These are phyloP conservation scores for Globodera rostochiensis DNA, from an alignment of 1,140 invertebrate species.

Conservation along the genomic window DNA sequence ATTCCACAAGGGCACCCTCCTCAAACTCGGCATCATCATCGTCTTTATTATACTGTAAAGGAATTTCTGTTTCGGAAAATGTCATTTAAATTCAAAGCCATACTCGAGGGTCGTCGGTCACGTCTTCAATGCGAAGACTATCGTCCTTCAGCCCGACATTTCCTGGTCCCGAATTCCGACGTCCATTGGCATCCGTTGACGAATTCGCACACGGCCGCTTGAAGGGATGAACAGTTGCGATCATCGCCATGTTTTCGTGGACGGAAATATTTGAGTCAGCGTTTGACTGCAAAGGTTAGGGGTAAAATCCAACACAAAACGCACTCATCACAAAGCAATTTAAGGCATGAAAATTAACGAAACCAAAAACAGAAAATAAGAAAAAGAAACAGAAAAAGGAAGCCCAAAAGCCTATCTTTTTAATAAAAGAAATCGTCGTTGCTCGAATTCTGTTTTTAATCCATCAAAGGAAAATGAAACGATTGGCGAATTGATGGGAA, in stretches of 20 bases:
- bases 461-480: background rate
- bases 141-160: background rate
- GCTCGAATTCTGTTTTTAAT: conserved; percentile 8
- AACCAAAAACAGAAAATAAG: background rate
- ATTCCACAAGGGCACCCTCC: conserved; percentile 53
- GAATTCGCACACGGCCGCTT: conserved; percentile 26
- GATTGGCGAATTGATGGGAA: background rate
- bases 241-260: conserved; percentile 54
- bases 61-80: conserved; percentile 31
- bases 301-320: no score
- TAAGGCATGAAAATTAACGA: background rate
- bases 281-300: background rate
- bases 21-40: conserved; percentile 41
- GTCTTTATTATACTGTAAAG: conserved; percentile 50
- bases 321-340: no score
- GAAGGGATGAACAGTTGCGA: conserved; percentile 54
- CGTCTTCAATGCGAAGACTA: conserved; percentile 59
- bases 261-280: background rate
- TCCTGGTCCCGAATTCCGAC: background rate
- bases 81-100: conserved; percentile 16
- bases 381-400: conserved; percentile 6
- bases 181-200: conserved; percentile 17
- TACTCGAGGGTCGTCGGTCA: conserved; percentile 63
- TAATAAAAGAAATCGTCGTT: background rate
- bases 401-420: background rate